Conservation (phyloP, 1,140 invertebrate genomes). For the Ips typographus region DNA sequence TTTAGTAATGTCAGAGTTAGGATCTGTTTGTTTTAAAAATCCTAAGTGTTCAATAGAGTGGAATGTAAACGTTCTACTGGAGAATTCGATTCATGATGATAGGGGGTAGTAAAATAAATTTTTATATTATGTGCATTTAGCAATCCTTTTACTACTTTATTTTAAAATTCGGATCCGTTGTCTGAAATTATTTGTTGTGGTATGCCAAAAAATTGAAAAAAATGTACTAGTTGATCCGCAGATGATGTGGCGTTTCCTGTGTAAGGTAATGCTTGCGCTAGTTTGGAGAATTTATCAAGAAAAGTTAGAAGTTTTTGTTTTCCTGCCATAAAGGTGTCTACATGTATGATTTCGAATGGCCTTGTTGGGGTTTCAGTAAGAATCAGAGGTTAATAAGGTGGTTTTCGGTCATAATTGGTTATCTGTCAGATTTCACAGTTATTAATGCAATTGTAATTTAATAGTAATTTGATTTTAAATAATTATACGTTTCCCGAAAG, state of each 20-base stretch:
- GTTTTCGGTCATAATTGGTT: neutral
- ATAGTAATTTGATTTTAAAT: slow-evolving; percentile 17
- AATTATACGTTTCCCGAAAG: slow-evolving; percentile 22
- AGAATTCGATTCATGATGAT: slow-evolving; percentile 48
- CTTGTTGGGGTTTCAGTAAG: slow-evolving; percentile 1
- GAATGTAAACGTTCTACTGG: slow-evolving; percentile 42
- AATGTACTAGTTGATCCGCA: slow-evolving; percentile 32
- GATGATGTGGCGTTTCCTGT: slow-evolving; percentile 15
- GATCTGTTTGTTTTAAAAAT: slow-evolving; percentile 41
- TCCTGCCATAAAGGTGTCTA: neutral
- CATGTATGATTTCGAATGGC: slow-evolving; percentile 1
- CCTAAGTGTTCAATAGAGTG: slow-evolving; percentile 44
- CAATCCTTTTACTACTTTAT: slow-evolving; percentile 39
- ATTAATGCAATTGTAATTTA: slow-evolving; percentile 31
- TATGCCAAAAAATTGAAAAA: slow-evolving; percentile 34
- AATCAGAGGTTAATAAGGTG: slow-evolving; percentile 18
- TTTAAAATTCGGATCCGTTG: slow-evolving; percentile 41
- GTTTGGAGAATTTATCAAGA: slow-evolving; percentile 26
- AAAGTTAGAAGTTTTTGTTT: slow-evolving; percentile 7
- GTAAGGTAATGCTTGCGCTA: slow-evolving; percentile 32
- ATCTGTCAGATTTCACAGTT: slow-evolving; percentile 19
- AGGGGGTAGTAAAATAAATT: slow-evolving; percentile 48
- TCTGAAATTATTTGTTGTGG: slow-evolving; percentile 37
- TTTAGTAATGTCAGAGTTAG: slow-evolving; percentile 13
- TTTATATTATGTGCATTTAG: slow-evolving; percentile 43